These are phyloP conservation scores for Rutilus rutilus DNA, from an alignment of 2,113 vertebrate genomes.

Conservation along the genomic window DNA sequence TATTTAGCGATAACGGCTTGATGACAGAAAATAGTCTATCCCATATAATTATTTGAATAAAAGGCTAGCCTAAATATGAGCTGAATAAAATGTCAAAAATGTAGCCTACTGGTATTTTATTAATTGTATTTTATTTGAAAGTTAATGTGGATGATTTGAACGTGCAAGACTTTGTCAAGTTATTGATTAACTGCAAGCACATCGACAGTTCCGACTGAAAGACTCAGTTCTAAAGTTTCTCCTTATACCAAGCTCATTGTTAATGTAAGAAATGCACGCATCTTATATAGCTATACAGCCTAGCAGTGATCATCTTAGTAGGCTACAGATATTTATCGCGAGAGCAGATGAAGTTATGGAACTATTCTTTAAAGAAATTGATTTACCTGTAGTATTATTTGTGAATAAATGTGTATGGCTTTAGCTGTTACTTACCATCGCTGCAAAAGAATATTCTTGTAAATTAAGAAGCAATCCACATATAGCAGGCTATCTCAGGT, in stretches of 20 bases:
- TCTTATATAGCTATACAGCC: background rate
- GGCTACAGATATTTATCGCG: background rate
- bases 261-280: background rate
- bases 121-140: background rate
- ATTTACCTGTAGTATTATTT: background rate
- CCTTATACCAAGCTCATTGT: background rate
- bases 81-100: background rate
- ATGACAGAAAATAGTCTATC: background rate
- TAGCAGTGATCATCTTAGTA: background rate
- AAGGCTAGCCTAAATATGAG: background rate
- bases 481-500: background rate
- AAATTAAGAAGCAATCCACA: constrained; percentile 5
- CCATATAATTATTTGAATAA: background rate
- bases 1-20: background rate
- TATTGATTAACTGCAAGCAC: background rate
- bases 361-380: background rate
- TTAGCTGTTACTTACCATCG: constrained; percentile 12
- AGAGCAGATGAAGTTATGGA: background rate
- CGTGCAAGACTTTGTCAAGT: background rate
- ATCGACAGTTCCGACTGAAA: background rate
- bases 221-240: background rate
- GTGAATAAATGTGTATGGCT: background rate
- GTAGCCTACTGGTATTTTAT: background rate
- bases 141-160: background rate
- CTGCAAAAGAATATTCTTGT: background rate